Conservation (phyloP, 2,888 invertebrate species). For the Heteromurus nitidus region DNA sequence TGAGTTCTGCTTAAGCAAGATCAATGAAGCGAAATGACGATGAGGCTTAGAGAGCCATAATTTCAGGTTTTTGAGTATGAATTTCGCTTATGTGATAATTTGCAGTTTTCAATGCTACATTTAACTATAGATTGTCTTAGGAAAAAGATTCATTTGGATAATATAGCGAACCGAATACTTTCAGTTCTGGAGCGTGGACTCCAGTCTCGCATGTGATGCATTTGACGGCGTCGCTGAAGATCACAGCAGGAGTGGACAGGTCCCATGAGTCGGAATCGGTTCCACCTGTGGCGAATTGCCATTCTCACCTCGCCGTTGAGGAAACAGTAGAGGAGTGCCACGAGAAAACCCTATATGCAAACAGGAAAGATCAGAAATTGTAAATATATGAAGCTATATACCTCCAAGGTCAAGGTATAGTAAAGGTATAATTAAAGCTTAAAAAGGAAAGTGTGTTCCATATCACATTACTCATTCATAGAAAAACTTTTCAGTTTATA, state of each 20-base stretch:
- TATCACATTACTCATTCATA: slow-evolving; percentile 20
- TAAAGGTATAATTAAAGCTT: no score
- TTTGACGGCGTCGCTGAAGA: slow-evolving; percentile 60
- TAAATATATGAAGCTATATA: no score
- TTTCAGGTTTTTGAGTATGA: no score
- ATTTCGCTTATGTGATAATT: no score
- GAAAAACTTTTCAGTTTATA: slow-evolving; percentile 23
- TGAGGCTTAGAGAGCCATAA: no score
- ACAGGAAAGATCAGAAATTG: no score
- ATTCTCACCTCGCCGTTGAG: slow-evolving; percentile 93
- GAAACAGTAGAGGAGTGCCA: slow-evolving; percentile 94
- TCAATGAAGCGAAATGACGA: no score
- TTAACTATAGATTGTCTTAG: neutral
- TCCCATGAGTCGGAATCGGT: slow-evolving; percentile 83
- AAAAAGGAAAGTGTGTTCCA: slow-evolving; percentile 14
- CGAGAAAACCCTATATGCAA: slow-evolving; percentile 86
- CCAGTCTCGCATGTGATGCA: slow-evolving; percentile 77
- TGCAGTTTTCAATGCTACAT: neutral
- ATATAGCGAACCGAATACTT: slow-evolving; percentile 75
- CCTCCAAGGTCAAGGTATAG: no score
- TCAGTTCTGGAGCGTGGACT: slow-evolving; percentile 78
- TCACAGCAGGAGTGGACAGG: slow-evolving; percentile 58
- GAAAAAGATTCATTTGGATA: neutral
- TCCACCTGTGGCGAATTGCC: slow-evolving; percentile 87
- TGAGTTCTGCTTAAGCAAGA: neutral